These are phyloP conservation scores for Dolichotis patagonum DNA, from an alignment of 2,113 vertebrate species.

Conservation along the genomic window DNA sequence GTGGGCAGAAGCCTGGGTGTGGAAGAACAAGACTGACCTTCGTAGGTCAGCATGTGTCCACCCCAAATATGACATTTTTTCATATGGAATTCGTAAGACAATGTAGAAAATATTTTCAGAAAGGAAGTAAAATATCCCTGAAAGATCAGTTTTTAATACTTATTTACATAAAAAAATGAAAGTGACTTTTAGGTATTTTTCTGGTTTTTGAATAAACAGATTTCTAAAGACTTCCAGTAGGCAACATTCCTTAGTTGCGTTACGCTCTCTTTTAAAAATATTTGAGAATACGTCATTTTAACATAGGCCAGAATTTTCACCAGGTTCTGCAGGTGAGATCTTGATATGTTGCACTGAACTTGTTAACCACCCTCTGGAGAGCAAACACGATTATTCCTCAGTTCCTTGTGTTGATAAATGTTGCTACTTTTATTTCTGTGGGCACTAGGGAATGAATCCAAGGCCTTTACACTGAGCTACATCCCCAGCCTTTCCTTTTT, in stretches of 20 bases:
- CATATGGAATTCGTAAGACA: constrained; percentile 1
- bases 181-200: background rate
- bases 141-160: background rate
- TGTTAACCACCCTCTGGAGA: background rate
- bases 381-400: background rate
- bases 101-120: constrained; percentile 17
- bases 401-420: background rate
- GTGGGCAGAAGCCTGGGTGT: background rate
- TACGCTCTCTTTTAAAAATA: background rate
- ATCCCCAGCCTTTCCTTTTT: background rate
- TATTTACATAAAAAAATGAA: constrained; percentile 26
- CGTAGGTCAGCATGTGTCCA: background rate
- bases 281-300: background rate
- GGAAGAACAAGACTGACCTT: background rate
- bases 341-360: background rate
- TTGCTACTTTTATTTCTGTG: background rate
- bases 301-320: background rate
- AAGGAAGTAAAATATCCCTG: background rate
- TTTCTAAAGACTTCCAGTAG: background rate
- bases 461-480: background rate
- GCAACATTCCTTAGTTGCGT: constrained; percentile 1
- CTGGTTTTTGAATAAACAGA: background rate
- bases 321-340: background rate
- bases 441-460: background rate
- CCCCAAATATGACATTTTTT: background rate